phyloP scores from a whole-genome alignment of 2,113 vertebrate species.

The Anolis carolinensis region DNA sequence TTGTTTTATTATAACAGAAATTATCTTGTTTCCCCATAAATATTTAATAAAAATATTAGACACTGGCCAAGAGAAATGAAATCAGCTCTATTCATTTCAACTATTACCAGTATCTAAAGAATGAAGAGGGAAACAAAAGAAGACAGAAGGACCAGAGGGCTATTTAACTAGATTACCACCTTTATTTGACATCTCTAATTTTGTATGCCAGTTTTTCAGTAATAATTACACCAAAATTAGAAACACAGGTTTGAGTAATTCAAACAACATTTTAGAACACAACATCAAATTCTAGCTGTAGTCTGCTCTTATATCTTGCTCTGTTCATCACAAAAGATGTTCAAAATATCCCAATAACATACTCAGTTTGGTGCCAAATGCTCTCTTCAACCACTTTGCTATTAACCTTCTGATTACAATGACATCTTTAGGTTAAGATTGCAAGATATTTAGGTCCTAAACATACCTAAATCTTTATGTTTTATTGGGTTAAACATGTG shows the following conservation, averaged over 20 bases:
- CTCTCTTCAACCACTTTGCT: not conserved
- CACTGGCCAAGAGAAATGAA: constrained; percentile 33
- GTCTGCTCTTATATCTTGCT: constrained; percentile 16
- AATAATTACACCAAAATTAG: constrained; percentile 25
- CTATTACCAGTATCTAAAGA: not conserved
- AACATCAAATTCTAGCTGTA: constrained; percentile 22
- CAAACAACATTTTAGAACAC: constrained; percentile 23
- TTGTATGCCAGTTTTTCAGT: constrained; percentile 24
- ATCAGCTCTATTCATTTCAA: not conserved
- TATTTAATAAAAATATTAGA: not conserved
- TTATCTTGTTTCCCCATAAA: not conserved
- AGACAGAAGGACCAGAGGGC: constrained; percentile 7
- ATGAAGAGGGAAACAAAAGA: not conserved
- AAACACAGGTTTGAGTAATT: constrained; percentile 34
- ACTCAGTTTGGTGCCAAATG: constrained; percentile 32
- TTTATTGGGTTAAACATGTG: not conserved
- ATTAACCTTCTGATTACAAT: not conserved
- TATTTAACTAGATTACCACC: constrained; percentile 36
- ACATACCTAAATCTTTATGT: not conserved
- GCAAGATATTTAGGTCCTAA: not conserved
- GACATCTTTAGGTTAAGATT: not conserved
- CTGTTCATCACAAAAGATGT: not conserved
- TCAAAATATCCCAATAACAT: constrained; percentile 30
- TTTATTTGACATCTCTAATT: constrained; percentile 36
- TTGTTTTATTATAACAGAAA: not conserved